Conservation (phyloP, 2,888 invertebrate species). For the Bembecia ichneumoniformis region DNA sequence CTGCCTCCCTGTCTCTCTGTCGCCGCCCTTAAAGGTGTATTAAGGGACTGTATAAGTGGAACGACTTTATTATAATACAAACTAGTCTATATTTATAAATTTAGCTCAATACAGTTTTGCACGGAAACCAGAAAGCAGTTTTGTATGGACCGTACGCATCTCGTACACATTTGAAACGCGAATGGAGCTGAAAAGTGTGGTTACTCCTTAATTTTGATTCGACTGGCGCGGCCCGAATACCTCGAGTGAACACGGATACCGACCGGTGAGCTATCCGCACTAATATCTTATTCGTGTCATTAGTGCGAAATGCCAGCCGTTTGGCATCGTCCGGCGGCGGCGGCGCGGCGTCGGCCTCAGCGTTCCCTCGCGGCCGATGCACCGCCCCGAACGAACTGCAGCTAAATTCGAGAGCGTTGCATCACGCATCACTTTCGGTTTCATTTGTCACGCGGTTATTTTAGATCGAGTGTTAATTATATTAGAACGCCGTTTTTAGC, state of each 20-base stretch:
- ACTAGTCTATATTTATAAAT: no score
- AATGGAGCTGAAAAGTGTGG: constrained; percentile 3
- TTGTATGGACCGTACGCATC: no score
- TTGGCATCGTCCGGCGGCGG: constrained; percentile 51
- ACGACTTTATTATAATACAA: no score
- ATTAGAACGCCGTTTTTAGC: constrained; percentile 63
- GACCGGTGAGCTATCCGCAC: constrained; percentile 52
- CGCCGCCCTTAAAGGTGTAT: constrained; percentile 11
- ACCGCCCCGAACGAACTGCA: constrained; percentile 47
- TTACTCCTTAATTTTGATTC: constrained; percentile 37
- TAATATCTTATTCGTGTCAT: constrained; percentile 72
- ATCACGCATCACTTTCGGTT: constrained; percentile 69
- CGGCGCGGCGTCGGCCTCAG: constrained; percentile 26
- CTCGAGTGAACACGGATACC: constrained; percentile 34
- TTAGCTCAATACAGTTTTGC: no score
- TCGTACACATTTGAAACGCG: neutral
- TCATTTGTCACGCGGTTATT: constrained; percentile 69
- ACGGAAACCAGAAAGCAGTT: no score
- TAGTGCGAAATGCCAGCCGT: constrained; percentile 69
- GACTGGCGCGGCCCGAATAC: constrained; percentile 51
- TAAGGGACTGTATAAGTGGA: no score
- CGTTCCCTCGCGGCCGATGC: constrained; percentile 59
- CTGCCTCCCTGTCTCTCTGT: constrained; percentile 15
- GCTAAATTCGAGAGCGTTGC: constrained; percentile 68
- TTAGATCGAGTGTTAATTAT: constrained; percentile 64